Conservation (phyloP, 2,888 invertebrate species). For the Artemia sinica region DNA sequence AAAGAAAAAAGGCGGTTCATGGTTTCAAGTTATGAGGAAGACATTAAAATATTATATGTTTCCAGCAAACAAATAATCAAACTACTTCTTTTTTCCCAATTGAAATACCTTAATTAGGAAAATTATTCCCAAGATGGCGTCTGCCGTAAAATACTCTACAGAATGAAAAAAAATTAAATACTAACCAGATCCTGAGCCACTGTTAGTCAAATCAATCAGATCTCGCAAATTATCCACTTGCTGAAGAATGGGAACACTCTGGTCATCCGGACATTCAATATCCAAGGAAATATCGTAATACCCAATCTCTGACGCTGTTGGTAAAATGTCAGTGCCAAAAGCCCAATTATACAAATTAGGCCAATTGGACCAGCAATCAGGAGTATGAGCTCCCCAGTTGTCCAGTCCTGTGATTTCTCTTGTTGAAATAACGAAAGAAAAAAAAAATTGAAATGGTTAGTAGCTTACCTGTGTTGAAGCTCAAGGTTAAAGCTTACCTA, state of each 20-base stretch:
- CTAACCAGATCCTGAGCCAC: slow-evolving; percentile 82
- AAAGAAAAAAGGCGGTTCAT: no score
- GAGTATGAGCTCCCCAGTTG: slow-evolving; percentile 45
- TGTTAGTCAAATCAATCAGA: slow-evolving; percentile 81
- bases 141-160: no score
- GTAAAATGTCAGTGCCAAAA: slow-evolving; percentile 42
- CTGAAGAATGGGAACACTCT: not conserved
- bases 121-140: no score
- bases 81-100: no score
- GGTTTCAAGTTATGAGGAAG: no score
- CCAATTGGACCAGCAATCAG: slow-evolving; percentile 49
- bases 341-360: slow-evolving; percentile 46
- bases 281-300: slow-evolving; percentile 7
- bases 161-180: slow-evolving; percentile 17
- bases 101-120: no score
- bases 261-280: slow-evolving; percentile 11
- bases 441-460: not conserved
- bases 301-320: slow-evolving; percentile 27
- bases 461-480: no score
- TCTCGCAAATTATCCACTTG: slow-evolving; percentile 42
- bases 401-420: slow-evolving; percentile 27
- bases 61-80: no score
- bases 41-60: no score
- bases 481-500: no score
- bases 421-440: not conserved